These are phyloP conservation scores for Dromococcyx pavoninus DNA, from an alignment of 2,797 vertebrate genomes.

Conservation along the genomic window DNA sequence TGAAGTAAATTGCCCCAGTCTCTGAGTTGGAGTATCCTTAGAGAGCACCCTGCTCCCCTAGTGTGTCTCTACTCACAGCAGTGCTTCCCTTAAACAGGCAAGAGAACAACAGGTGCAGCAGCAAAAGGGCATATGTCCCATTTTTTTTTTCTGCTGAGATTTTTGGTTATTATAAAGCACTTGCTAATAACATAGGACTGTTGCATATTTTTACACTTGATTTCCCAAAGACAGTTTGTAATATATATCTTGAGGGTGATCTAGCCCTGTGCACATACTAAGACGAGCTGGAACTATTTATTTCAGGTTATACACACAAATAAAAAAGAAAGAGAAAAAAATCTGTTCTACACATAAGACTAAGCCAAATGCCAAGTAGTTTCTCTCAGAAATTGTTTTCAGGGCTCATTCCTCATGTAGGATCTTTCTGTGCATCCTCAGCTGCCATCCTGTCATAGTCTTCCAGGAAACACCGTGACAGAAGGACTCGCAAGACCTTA, in stretches of 20 bases:
- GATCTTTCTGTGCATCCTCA: not conserved
- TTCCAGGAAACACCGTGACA: not conserved
- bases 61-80: not conserved
- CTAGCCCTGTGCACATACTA: not conserved
- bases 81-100: slow-evolving; percentile 50
- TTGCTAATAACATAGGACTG: slow-evolving; percentile 34
- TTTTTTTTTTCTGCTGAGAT: not conserved
- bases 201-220: not conserved
- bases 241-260: not conserved
- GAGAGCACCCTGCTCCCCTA: not conserved
- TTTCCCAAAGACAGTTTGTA: not conserved
- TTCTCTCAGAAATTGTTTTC: not conserved
- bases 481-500: not conserved
- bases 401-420: accelerated
- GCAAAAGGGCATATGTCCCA: slow-evolving; percentile 1
- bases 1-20: not conserved
- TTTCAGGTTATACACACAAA: not conserved
- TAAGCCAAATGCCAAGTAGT: not conserved
- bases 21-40: not conserved
- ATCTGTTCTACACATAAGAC: not conserved
- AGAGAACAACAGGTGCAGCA: slow-evolving; percentile 54
- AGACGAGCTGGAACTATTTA: not conserved
- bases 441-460: not conserved
- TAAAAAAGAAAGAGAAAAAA: too few species aligned
- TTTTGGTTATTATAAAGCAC: slow-evolving; percentile 16